phyloP scores from a whole-genome alignment of 2,888 invertebrate genomes.

The Petrolisthes manimaculis region DNA sequence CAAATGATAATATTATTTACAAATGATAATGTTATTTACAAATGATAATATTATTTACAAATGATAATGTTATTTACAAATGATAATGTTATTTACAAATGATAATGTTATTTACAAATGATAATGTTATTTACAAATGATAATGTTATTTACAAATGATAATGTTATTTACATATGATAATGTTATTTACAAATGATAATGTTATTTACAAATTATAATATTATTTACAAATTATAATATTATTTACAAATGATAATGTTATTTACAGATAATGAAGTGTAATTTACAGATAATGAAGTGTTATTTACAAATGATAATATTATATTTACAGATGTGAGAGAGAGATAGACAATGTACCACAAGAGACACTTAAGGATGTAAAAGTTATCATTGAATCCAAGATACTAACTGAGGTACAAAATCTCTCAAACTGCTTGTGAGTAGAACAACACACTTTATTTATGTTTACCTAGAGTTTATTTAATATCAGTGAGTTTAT shows the following conservation, averaged over 20 bases:
- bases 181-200: too few species aligned
- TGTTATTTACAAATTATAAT: too few species aligned
- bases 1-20: too few species aligned
- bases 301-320: background rate
- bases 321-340: constrained; percentile 39
- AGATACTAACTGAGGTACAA: constrained; percentile 29
- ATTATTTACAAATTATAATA: too few species aligned
- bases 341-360: constrained; percentile 8
- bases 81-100: too few species aligned
- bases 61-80: too few species aligned
- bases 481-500: background rate
- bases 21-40: too few species aligned
- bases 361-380: constrained; percentile 21
- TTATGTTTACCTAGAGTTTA: background rate
- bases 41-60: too few species aligned
- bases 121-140: too few species aligned
- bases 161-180: too few species aligned
- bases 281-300: background rate
- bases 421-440: constrained; percentile 23
- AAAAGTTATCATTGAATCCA: constrained; percentile 12
- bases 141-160: too few species aligned
- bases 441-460: constrained; percentile 8
- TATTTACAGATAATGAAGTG: background rate
- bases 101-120: too few species aligned
- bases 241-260: background rate